Conservation (phyloP, 2,888 invertebrate species). For the Geophilus truncorum region DNA sequence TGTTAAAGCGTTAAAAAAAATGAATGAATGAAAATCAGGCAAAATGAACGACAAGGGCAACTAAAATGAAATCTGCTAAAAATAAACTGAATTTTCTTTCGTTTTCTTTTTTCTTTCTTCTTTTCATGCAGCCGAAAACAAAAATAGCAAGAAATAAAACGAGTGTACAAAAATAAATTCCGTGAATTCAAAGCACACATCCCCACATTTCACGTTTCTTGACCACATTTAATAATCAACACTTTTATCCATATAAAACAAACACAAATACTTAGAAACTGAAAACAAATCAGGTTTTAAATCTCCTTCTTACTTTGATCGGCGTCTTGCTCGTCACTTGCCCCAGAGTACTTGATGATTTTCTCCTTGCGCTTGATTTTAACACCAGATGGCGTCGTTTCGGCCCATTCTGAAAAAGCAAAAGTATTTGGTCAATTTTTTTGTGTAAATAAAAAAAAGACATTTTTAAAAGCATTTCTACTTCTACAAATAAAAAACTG, state of each 20-base stretch:
- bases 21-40: neutral
- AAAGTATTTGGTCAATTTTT: too few relatives aligned
- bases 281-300: too few relatives aligned
- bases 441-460: too few relatives aligned
- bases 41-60: neutral
- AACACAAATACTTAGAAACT: too few relatives aligned
- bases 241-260: too few relatives aligned
- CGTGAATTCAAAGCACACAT: neutral
- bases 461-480: neutral
- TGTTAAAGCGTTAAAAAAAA: neutral
- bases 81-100: neutral
- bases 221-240: neutral
- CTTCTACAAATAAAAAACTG: too few relatives aligned
- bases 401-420: constrained; percentile 35
- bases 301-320: neutral
- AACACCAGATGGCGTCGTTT: constrained; percentile 34
- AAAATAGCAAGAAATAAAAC: neutral
- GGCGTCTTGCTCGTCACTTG: neutral
- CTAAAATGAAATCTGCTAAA: neutral
- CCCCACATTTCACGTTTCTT: neutral
- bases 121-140: neutral
- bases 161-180: neutral
- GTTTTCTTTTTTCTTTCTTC: neutral
- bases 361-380: constrained; percentile 33
- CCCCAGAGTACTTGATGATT: constrained; percentile 29